Base-by-base conservation (phyloP, 2,888 invertebrate species). In the Hyles lineata region DNA sequence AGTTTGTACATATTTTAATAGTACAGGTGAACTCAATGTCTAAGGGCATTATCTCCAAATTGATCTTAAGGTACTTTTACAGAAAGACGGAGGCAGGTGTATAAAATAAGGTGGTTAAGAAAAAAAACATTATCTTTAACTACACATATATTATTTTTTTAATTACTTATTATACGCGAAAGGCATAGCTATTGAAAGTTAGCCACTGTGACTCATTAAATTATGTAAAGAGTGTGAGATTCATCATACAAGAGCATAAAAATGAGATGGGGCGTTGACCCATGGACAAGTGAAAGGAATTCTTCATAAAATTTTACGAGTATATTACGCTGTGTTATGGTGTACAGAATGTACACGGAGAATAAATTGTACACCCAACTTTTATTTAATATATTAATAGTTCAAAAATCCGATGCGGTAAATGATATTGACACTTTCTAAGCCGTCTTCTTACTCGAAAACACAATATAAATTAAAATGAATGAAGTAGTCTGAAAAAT, bases 191-290 rank as follows among this genome's bases (percentile, higher is more conserved):
- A 50, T 67, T 50, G 67, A 67, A 50, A 67, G 67, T 50, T 50
- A 67, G 43, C 43, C 23, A 67, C 67, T 67, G 23, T 67, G 50
- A 67, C 67, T 67, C 67, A 67, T 67, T 67, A 50, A 50, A 67
- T 67, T 67, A 67, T 67, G 43, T 67, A 67, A 67, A 50, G 11
- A 62, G 8, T 32, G 55, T 55, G 62, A 62, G 23, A 50, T 50
- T 43, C 50, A 67, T 67, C 67, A 67, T 23, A 67, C 23, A 67
- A 67, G 67, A 67, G 67, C 23, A 67, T 50, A 50, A 67, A 67
- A 50, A 67, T 50, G 23, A 67, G 67, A 67, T 67, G 23, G 21
- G 67, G 15, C 50, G 23, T 67, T 50, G 67, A 67, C 67, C 67
- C 17, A 15, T 67, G 50, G 21, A 7, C 17, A 23, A 67, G 67